Percentiles rank a stretch among this genome's conserved stretches.
These are phyloP conservation scores for Mallateleia sp. DNA, from an alignment of 2,888 invertebrate species.

Conservation along the genomic window DNA sequence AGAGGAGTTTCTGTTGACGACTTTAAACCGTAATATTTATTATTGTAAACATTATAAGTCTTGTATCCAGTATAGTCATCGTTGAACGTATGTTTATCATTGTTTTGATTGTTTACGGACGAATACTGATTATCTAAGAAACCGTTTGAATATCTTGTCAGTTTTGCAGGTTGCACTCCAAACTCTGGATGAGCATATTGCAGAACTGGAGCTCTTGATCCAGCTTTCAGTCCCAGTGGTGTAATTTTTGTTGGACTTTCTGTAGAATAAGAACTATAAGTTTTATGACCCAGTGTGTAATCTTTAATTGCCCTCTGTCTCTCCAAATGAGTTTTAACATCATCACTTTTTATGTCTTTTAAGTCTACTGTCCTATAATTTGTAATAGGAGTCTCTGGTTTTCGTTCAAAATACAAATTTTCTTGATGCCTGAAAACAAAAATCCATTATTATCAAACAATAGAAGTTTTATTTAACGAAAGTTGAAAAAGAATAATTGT, in stretches of 20 bases:
- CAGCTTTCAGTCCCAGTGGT: slow-evolving; percentile 92
- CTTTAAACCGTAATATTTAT: slow-evolving; percentile 91
- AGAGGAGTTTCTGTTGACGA: slow-evolving; percentile 91
- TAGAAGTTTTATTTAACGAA: no score
- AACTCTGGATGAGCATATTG: slow-evolving; percentile 95
- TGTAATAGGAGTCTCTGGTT: slow-evolving; percentile 82
- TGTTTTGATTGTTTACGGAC: neutral
- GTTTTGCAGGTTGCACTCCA: slow-evolving; percentile 94
- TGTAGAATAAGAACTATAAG: slow-evolving; percentile 80
- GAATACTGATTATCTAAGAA: slow-evolving; percentile 84
- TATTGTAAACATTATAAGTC: slow-evolving; percentile 87
- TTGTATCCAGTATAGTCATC: slow-evolving; percentile 87
- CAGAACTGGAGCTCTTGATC: slow-evolving; percentile 93
- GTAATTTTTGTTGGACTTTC: slow-evolving; percentile 91
- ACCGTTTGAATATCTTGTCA: slow-evolving; percentile 85
- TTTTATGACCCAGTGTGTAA: slow-evolving; percentile 8
- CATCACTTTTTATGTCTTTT: neutral
- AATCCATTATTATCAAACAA: no score
- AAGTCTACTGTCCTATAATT: slow-evolving; percentile 5
- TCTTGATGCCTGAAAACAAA: slow-evolving; percentile 56
- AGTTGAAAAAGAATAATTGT: no score
- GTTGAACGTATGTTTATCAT: slow-evolving; percentile 84
- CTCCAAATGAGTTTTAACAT: slow-evolving; percentile 18
- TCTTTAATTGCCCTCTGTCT: slow-evolving; percentile 22
- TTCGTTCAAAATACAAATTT: slow-evolving; percentile 88